Base-by-base conservation (phyloP, 2,888 invertebrate genomes). In the Drosophila greeni region DNA sequence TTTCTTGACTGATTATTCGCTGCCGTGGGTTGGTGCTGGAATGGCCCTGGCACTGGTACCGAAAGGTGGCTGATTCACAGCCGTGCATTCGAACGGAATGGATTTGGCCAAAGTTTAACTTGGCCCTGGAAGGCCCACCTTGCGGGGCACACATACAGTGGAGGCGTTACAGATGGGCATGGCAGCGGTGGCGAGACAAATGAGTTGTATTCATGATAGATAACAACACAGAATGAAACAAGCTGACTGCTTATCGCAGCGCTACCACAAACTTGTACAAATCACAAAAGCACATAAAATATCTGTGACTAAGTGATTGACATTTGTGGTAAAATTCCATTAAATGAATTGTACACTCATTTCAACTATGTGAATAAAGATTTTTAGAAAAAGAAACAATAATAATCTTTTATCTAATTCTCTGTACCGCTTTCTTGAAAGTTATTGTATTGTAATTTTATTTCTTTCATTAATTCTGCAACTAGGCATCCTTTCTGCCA, bases 31-130 rank as follows among this genome's bases (percentile, higher is more conserved):
- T 54, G 42, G 40, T 48, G 48, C 14, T 60, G 43, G 24, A 29
- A 5, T 47, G 60, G 48, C 12, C 24, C 33, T 52, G 62, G 49
- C 6, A 24, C 33, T 51, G 55, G 49, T 43, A 43, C 23, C 57
- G 24, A 42, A 56, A 43, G 31, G 18, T 59, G 37, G 72, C 75
- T 77, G 77, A 81, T 75, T 78, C 78, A 74, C 66, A 64, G 29
- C 45, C 45, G 18, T 58, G 57, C 31, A 72, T 51, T 56, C 56
- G 29, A 45, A 31, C 45, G 29, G 45, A 39, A 58, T 51, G 61
- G 53, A 54, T 61, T 69, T 49, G 53, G 62, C 64, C 67, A 65
- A 70, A 75, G 77, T 66, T 70, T 18, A 43, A 55, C 45, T 64
- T 66, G 54, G 64, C 66, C 49, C 57, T 57, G 64, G 49, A 72